These are phyloP conservation scores for Polypterus bichir DNA, from an alignment of 2,113 vertebrate genomes.

Conservation along the genomic window DNA sequence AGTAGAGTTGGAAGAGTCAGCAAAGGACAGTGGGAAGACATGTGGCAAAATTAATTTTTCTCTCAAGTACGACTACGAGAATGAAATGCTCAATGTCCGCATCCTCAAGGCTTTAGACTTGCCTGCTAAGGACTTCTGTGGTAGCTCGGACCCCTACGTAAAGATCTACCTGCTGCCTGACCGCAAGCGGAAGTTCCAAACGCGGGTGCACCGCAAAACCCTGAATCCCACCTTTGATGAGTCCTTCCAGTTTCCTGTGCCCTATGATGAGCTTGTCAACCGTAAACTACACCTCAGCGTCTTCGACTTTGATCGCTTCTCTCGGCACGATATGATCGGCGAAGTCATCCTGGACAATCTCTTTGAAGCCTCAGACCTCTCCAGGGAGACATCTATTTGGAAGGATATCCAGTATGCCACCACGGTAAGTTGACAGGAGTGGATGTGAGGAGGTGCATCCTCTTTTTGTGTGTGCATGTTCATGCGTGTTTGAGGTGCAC, in stretches of 20 bases:
- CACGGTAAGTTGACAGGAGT: slow-evolving; percentile 37
- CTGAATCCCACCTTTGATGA: slow-evolving; percentile 89
- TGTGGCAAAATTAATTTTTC: slow-evolving; percentile 93
- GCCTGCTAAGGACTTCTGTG: slow-evolving; percentile 93
- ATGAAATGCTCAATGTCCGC: slow-evolving; percentile 72
- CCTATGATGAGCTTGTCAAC: slow-evolving; percentile 55
- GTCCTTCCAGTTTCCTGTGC: slow-evolving; percentile 81
- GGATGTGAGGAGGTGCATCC: too few relatives aligned
- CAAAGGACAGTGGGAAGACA: slow-evolving; percentile 66
- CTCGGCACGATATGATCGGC: slow-evolving; percentile 70
- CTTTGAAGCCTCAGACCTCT: slow-evolving; percentile 63
- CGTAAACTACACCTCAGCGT: slow-evolving; percentile 69
- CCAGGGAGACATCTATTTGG: slow-evolving; percentile 65
- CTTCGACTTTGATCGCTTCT: slow-evolving; percentile 73
- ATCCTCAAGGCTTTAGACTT: slow-evolving; percentile 86
- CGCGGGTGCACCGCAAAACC: slow-evolving; percentile 91
- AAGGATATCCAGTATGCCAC: slow-evolving; percentile 70
- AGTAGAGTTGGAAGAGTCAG: slow-evolving; percentile 64
- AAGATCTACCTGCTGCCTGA: slow-evolving; percentile 96
- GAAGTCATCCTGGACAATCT: slow-evolving; percentile 71
- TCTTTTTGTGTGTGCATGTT: too few relatives aligned
- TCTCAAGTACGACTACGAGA: slow-evolving; percentile 90
- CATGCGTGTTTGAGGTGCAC: too few relatives aligned
- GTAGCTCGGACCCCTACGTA: slow-evolving; percentile 94
- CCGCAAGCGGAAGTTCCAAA: slow-evolving; percentile 95